Conservation (phyloP, 2,797 vertebrate genomes). For the Orientallactaga sibirica region DNA sequence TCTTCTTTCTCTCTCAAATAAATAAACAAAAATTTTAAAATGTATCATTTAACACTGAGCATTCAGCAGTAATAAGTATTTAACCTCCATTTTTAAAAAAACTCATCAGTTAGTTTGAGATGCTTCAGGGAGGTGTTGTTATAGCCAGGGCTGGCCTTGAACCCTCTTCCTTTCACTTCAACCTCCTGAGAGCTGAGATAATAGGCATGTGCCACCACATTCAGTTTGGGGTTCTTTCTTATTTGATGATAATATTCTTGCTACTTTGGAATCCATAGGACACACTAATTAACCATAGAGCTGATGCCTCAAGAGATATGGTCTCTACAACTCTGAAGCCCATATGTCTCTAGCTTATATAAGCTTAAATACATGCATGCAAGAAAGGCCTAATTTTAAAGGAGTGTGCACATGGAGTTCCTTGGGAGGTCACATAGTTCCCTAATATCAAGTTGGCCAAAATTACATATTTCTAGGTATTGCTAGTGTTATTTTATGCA, state of each 20-base stretch:
- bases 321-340: slow-evolving; percentile 1
- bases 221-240: not conserved
- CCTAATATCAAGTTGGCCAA: not conserved
- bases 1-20: no score
- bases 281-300: not conserved
- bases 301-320: not conserved
- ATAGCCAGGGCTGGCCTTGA: not conserved
- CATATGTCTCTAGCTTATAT: slow-evolving; percentile 12
- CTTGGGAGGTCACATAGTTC: not conserved
- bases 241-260: not conserved
- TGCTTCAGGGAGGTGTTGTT: not conserved
- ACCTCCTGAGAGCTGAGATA: not conserved
- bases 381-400: not conserved
- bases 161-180: not conserved
- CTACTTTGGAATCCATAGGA: not conserved
- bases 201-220: not conserved
- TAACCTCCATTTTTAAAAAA: not conserved
- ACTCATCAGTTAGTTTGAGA: not conserved
- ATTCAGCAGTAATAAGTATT: not conserved
- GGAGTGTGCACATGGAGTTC: not conserved
- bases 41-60: no score
- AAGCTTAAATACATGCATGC: not conserved
- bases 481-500: not conserved
- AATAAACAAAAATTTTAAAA: no score
- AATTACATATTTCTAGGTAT: not conserved